Conservation (phyloP, 2,888 invertebrate species). For the Oligia strigilis region DNA sequence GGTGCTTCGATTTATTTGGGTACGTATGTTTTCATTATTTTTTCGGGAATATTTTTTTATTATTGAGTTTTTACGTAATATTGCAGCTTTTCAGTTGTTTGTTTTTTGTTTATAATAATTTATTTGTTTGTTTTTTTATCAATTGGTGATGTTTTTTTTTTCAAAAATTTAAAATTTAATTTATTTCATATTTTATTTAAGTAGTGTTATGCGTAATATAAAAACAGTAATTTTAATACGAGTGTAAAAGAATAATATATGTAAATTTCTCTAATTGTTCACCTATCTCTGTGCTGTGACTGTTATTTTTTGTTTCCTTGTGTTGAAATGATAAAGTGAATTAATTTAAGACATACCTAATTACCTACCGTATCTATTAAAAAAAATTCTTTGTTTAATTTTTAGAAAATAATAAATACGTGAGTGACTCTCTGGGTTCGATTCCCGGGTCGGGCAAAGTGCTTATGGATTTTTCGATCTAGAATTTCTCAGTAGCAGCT, state of each 20-base stretch:
- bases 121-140: not conserved
- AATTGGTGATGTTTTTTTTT: not conserved
- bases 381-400: no score
- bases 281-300: not conserved
- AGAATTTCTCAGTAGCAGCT: not conserved
- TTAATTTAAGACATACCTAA: not conserved
- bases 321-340: not conserved
- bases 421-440: not conserved
- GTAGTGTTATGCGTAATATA: not conserved
- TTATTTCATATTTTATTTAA: no score
- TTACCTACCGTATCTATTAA: no score
- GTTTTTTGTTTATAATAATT: not conserved
- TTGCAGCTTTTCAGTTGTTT: not conserved
- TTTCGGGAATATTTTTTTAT: not conserved
- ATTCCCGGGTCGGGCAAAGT: not conserved
- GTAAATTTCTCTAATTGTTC: not conserved
- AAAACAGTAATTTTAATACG: not conserved
- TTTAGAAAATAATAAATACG: not conserved
- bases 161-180: fast-evolving
- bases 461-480: not conserved
- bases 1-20: slow-evolving; percentile 64
- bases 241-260: not conserved
- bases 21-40: slow-evolving; percentile 40
- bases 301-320: no score
- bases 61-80: not conserved